Conservation (phyloP, 2,888 invertebrate species). For the Heteropelma amictum region DNA sequence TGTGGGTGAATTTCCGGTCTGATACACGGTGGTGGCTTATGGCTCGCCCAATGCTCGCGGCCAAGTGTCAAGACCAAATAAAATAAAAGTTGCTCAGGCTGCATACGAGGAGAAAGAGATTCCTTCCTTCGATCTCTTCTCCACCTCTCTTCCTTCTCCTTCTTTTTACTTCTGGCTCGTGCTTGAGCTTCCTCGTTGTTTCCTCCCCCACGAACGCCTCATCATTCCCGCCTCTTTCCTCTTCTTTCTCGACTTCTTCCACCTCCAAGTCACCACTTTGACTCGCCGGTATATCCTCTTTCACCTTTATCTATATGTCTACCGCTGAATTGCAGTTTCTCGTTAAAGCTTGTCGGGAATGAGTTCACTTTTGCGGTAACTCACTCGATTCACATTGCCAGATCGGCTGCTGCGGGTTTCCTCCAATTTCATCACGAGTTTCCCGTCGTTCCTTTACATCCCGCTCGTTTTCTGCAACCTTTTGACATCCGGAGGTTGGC, state of each 20-base stretch:
- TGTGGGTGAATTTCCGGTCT: conserved; percentile 54
- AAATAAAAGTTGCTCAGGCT: conserved; percentile 69
- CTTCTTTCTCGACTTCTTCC: conserved; percentile 23
- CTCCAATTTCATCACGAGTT: no score
- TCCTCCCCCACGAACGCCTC: conserved; percentile 51
- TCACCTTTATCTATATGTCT: background rate
- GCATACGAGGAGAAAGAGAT: conserved; percentile 27
- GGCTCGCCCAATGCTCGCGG: conserved; percentile 62
- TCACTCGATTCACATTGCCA: no score
- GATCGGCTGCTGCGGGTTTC: no score
- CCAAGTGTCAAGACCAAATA: conserved; percentile 73
- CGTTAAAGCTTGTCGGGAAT: background rate
- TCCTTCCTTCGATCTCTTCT: conserved; percentile 32
- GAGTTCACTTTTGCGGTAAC: background rate
- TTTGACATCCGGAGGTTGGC: no score
- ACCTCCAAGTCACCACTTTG: conserved; percentile 24
- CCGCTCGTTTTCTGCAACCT: no score
- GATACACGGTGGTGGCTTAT: conserved; percentile 33
- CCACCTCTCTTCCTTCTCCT: conserved; percentile 28
- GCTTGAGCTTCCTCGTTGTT: conserved; percentile 52
- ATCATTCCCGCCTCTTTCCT: conserved; percentile 44
- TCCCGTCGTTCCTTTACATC: no score
- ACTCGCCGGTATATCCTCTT: background rate
- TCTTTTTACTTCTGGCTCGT: conserved; percentile 36
- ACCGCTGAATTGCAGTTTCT: background rate